Conservation (phyloP, 2,797 vertebrate genomes). For the Gila robusta region DNA sequence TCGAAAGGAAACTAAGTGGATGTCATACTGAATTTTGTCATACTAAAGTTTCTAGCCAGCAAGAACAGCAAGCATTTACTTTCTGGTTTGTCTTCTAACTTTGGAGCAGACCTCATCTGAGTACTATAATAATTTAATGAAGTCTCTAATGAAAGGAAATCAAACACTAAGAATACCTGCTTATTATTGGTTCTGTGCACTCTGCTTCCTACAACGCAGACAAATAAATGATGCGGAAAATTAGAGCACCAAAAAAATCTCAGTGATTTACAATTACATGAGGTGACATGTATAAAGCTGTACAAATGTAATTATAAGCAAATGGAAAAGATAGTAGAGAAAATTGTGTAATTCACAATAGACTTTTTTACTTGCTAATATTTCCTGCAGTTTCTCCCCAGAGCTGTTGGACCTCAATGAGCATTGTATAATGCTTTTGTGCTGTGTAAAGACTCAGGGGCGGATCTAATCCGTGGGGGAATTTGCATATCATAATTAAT, state of each 20-base stretch:
- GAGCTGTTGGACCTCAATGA: neutral
- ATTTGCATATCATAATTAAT: too few relatives aligned
- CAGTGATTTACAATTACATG: slow-evolving; percentile 15
- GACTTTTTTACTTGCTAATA: slow-evolving; percentile 23
- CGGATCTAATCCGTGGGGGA: too few relatives aligned
- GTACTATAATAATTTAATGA: slow-evolving; percentile 12
- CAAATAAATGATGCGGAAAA: slow-evolving; percentile 42
- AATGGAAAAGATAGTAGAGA: slow-evolving; percentile 18
- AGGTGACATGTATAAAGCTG: slow-evolving; percentile 33
- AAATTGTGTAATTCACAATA: slow-evolving; percentile 30
- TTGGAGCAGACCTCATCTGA: neutral
- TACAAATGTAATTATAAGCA: slow-evolving; percentile 37
- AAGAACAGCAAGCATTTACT: neutral
- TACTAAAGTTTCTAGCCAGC: neutral
- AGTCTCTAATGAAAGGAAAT: slow-evolving; percentile 20
- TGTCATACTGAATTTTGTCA: too few relatives aligned
- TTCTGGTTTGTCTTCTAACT: neutral
- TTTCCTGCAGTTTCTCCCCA: slow-evolving; percentile 10
- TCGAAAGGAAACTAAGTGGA: neutral
- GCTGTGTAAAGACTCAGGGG: too few relatives aligned
- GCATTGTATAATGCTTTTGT: neutral
- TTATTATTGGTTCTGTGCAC: slow-evolving; percentile 26
- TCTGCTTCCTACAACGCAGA: neutral
- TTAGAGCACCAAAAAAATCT: slow-evolving; percentile 30
- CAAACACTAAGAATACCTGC: slow-evolving; percentile 5